Percentiles rank a stretch among this genome's conserved stretches.
These are phyloP conservation scores for Allophyes oxyacanthae DNA, from an alignment of 2,888 invertebrate species.

Conservation along the genomic window DNA sequence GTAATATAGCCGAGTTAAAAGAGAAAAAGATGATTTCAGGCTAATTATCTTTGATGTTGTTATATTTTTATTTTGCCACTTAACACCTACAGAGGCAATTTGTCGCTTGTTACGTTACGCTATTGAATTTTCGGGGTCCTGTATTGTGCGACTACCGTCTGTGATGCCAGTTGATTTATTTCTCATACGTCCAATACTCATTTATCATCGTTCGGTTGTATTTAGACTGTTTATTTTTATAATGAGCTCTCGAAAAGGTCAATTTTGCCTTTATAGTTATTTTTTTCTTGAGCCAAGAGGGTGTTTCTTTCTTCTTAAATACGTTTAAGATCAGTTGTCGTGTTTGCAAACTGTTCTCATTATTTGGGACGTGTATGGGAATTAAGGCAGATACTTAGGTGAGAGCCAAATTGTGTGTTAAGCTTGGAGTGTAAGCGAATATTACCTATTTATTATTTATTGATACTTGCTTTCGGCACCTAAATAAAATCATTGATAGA, in stretches of 20 bases:
- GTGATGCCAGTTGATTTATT: slow-evolving; percentile 64
- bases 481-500: no score
- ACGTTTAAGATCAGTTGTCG: slow-evolving; percentile 53
- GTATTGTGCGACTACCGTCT: slow-evolving; percentile 57
- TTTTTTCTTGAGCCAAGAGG: slow-evolving; percentile 32
- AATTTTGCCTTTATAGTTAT: slow-evolving; percentile 50
- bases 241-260: slow-evolving; percentile 65
- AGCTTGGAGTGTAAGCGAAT: slow-evolving; percentile 35
- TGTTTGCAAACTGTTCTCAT: slow-evolving; percentile 52
- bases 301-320: slow-evolving; percentile 55
- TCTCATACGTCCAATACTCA: slow-evolving; percentile 63
- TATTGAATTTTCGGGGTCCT: slow-evolving; percentile 63
- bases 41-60: slow-evolving; percentile 84
- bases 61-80: slow-evolving; percentile 78
- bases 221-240: slow-evolving; percentile 73
- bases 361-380: slow-evolving; percentile 43
- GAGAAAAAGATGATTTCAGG: slow-evolving; percentile 85
- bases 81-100: slow-evolving; percentile 81
- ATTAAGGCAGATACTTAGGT: slow-evolving; percentile 13
- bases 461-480: slow-evolving; percentile 23
- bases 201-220: slow-evolving; percentile 71
- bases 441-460: slow-evolving; percentile 46
- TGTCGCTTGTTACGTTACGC: slow-evolving; percentile 74
- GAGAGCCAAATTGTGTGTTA: neutral
- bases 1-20: slow-evolving; percentile 80